phyloP scores from a whole-genome alignment of 92 coral and sea anemone genomes.

The Porites rus region DNA sequence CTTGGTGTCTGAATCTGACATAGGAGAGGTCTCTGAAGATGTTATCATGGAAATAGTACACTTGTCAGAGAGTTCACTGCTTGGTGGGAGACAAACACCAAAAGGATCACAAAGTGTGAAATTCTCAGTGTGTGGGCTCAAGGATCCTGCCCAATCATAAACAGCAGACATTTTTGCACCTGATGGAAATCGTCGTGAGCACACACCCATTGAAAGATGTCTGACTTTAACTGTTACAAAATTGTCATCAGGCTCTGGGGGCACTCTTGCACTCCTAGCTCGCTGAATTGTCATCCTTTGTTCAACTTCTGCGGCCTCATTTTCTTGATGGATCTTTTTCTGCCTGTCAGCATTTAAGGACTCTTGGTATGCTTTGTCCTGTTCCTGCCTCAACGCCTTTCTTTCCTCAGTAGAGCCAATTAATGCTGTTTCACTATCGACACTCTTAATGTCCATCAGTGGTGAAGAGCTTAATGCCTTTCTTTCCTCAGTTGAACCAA shows the following conservation, averaged over 20 bases:
- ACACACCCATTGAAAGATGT: constrained; percentile 45
- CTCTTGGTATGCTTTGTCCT: constrained; percentile 42
- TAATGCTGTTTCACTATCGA: background rate
- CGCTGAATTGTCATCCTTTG: constrained; percentile 38
- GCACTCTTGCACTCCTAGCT: constrained; percentile 46
- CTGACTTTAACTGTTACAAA: constrained; percentile 51
- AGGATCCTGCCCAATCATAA: constrained; percentile 79
- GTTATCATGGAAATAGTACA: constrained; percentile 56
- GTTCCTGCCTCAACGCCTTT: constrained; percentile 29
- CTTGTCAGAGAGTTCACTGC: constrained; percentile 39
- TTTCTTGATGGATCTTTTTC: constrained; percentile 20
- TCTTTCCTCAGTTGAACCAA: constrained; percentile 50
- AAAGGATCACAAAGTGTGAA: constrained; percentile 59
- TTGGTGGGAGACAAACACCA: constrained; percentile 48
- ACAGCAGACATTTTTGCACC: constrained; percentile 45
- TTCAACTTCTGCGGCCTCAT: constrained; percentile 11
- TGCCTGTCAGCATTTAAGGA: constrained; percentile 45
- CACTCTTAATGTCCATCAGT: constrained; percentile 5
- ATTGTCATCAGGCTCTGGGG: constrained; percentile 43
- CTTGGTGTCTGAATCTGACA: constrained; percentile 60
- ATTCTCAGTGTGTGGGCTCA: constrained; percentile 55
- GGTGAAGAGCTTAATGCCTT: background rate
- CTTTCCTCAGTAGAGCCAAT: constrained; percentile 54
- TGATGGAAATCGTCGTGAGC: constrained; percentile 33
- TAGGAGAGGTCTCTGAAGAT: constrained; percentile 49